Conservation (phyloP, 2,113 vertebrate genomes). For the Eurystomus gularis region DNA sequence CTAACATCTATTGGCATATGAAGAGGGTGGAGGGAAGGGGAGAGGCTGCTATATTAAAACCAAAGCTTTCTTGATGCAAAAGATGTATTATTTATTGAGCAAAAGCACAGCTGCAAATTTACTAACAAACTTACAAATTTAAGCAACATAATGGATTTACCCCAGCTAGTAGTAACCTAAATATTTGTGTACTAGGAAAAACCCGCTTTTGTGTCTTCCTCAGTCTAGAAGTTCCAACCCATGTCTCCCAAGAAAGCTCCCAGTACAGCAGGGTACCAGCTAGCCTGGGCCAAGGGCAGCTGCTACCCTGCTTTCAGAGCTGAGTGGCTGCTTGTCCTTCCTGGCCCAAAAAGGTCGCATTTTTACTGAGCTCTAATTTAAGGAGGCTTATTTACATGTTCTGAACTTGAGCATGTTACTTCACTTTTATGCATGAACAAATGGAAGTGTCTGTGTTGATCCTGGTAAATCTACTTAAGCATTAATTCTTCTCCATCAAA, state of each 20-base stretch:
- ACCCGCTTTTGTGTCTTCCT: not conserved
- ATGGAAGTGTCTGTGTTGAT: not conserved
- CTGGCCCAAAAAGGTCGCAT: not conserved
- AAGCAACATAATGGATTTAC: not conserved
- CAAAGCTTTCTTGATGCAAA: not conserved
- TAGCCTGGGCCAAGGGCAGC: not conserved
- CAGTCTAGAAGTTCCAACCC: not conserved
- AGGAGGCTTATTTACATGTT: not conserved
- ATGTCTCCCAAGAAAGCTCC: accelerated
- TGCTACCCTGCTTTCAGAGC: not conserved
- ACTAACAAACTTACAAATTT: not conserved
- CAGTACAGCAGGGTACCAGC: not conserved
- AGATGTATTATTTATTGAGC: not conserved
- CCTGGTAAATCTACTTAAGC: not conserved
- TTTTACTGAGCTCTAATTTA: not conserved
- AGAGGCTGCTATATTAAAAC: not conserved
- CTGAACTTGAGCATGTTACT: not conserved
- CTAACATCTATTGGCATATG: not conserved
- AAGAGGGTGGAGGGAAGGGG: accelerated
- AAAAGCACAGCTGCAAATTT: not conserved
- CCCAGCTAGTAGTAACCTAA: not conserved
- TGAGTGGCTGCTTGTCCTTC: not conserved
- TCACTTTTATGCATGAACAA: not conserved
- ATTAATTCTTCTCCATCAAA: not conserved
- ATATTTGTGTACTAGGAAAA: not conserved